These are phyloP conservation scores for Aurelia sp. DNA, from an alignment of 30 jellyfish, hydroid and myxozoan genomes.

Conservation along the genomic window DNA sequence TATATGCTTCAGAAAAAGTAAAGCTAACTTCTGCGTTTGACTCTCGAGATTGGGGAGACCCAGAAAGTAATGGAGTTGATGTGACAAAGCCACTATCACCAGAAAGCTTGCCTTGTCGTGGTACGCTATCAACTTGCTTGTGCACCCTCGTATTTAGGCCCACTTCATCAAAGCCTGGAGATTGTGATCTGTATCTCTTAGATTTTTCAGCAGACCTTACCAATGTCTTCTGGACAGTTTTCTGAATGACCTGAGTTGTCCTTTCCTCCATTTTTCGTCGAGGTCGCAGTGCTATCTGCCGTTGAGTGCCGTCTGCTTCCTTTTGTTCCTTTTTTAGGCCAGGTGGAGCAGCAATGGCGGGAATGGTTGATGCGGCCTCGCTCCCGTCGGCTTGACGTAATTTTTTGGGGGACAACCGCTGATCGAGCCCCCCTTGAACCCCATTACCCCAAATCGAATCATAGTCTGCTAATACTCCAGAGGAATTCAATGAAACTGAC, in stretches of 20 bases:
- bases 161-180: too few relatives aligned
- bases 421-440: background rate
- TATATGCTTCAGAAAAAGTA: background rate
- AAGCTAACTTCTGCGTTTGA: background rate
- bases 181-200: too few relatives aligned
- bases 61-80: slow-evolving; percentile 1
- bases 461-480: background rate
- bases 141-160: too few relatives aligned
- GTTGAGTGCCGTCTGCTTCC: too few relatives aligned
- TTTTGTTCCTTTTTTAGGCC: too few relatives aligned
- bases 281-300: too few relatives aligned
- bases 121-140: background rate
- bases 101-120: background rate
- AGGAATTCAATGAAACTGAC: slow-evolving; percentile 1
- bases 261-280: too few relatives aligned
- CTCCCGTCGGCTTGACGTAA: background rate
- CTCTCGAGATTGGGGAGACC: background rate
- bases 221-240: too few relatives aligned
- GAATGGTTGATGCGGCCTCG: too few relatives aligned
- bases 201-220: too few relatives aligned
- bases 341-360: too few relatives aligned
- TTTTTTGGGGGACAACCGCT: background rate
- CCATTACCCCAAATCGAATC: background rate
- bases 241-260: too few relatives aligned
- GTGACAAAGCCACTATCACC: slow-evolving; percentile 10